These are phyloP conservation scores for Calephelis perditalis DNA, from an alignment of 2,888 invertebrate genomes.

Conservation along the genomic window DNA sequence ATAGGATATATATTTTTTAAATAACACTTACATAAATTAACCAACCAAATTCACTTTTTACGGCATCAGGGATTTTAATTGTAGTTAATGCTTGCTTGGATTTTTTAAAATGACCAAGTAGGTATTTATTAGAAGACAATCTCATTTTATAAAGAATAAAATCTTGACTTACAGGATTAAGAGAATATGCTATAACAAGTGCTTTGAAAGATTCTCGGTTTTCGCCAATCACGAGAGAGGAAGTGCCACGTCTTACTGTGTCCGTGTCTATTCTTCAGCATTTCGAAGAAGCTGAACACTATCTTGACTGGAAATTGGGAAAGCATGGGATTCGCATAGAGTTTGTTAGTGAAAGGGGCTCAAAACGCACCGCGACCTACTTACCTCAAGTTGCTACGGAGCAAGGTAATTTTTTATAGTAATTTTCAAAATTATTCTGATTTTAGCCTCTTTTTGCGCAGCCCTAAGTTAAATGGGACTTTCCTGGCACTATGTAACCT, in stretches of 20 bases:
- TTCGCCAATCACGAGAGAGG: constrained; percentile 95
- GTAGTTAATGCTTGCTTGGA: too few species aligned
- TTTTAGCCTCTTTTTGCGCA: too few species aligned
- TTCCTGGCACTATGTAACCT: too few species aligned
- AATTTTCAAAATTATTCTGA: background rate
- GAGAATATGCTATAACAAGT: constrained; percentile 98
- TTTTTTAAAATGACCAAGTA: background rate
- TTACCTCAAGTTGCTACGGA: constrained; percentile 98
- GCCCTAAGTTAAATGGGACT: too few species aligned
- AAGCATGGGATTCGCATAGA: constrained; percentile 98
- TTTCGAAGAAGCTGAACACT: constrained; percentile 97
- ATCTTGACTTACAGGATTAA: constrained; percentile 80
- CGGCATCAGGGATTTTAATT: too few species aligned
- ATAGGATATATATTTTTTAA: too few species aligned
- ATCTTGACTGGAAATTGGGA: constrained; percentile 98
- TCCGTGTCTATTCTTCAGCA: constrained; percentile 97
- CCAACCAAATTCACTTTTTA: too few species aligned
- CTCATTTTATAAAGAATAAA: background rate
- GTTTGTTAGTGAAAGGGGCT: constrained; percentile 95
- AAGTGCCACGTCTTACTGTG: constrained; percentile 94
- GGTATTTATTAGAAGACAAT: background rate
- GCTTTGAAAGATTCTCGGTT: constrained; percentile 98
- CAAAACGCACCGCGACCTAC: constrained; percentile 97
- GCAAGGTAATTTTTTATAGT: constrained; percentile 85
- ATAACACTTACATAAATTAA: too few species aligned